phyloP scores from a whole-genome alignment of 2,113 vertebrate species.

The Sander lucioperca region DNA sequence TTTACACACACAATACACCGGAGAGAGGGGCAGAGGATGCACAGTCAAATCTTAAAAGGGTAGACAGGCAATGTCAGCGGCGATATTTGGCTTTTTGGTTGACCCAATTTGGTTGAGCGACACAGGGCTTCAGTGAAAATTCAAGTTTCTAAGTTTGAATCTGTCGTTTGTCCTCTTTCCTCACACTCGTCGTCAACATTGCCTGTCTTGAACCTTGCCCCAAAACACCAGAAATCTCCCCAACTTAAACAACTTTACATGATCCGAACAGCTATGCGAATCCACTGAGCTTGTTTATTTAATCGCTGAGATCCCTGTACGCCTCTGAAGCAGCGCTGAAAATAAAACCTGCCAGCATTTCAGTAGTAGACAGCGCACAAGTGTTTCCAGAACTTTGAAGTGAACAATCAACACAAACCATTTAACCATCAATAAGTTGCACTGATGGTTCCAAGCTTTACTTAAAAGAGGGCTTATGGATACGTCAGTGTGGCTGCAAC shows the following conservation, averaged over 20 bases:
- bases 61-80: conserved; percentile 19
- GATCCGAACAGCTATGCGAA: conserved; percentile 24
- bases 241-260: conserved; percentile 17
- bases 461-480: neutral
- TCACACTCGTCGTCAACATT: neutral
- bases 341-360: conserved; percentile 59
- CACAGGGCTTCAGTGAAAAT: conserved; percentile 26
- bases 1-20: conserved; percentile 45
- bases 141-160: conserved; percentile 39
- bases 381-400: conserved; percentile 48
- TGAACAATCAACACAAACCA: neutral
- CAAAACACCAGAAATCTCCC: neutral
- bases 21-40: conserved; percentile 20
- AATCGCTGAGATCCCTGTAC: conserved; percentile 30
- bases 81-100: conserved; percentile 44
- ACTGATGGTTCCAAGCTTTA: neutral
- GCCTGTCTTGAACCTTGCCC: neutral
- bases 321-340: conserved; percentile 40
- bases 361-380: conserved; percentile 75
- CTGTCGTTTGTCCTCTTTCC: neutral
- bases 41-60: conserved; percentile 19
- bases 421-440: neutral
- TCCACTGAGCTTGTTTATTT: conserved; percentile 43
- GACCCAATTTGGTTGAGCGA: neutral
- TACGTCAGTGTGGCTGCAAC: neutral